phyloP scores from a whole-genome alignment of 2,113 vertebrate species.

The Vanacampus margaritifer region DNA sequence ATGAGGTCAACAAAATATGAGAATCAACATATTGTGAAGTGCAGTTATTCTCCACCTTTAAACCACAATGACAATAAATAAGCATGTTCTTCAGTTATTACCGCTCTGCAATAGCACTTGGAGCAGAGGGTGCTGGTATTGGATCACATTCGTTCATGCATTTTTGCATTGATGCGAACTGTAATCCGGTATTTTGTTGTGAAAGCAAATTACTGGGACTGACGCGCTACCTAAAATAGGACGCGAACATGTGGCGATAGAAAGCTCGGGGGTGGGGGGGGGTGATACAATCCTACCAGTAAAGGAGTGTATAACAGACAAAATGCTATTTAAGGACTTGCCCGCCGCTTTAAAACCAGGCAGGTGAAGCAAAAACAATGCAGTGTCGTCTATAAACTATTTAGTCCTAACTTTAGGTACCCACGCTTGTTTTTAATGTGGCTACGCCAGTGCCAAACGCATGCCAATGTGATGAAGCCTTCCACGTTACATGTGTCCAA shows the following conservation, averaged over 20 bases:
- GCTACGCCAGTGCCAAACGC: background rate
- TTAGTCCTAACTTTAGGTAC: background rate
- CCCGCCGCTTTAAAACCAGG: background rate
- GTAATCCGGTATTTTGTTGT: constrained; percentile 1
- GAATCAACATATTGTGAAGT: background rate
- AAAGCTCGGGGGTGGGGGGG: background rate
- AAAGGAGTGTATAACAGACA: background rate
- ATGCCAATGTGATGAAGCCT: background rate
- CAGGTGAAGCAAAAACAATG: constrained; percentile 1
- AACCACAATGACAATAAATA: background rate
- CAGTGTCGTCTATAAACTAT: background rate
- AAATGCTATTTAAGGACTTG: background rate
- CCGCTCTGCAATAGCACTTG: background rate
- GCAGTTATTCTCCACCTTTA: background rate
- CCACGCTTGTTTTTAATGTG: background rate
- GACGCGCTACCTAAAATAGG: background rate
- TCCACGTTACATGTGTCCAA: background rate
- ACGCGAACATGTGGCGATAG: background rate
- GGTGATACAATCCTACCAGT: background rate
- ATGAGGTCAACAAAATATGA: background rate
- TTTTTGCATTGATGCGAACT: background rate
- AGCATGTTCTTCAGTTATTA: background rate
- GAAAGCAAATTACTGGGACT: background rate
- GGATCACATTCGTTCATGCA: background rate
- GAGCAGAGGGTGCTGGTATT: background rate